Evolutionary conservation across 2,113 vertebrate species (phyloP), one percentile per base, ranked within the genome.

Genomic region (Calypte anna): DNA sequence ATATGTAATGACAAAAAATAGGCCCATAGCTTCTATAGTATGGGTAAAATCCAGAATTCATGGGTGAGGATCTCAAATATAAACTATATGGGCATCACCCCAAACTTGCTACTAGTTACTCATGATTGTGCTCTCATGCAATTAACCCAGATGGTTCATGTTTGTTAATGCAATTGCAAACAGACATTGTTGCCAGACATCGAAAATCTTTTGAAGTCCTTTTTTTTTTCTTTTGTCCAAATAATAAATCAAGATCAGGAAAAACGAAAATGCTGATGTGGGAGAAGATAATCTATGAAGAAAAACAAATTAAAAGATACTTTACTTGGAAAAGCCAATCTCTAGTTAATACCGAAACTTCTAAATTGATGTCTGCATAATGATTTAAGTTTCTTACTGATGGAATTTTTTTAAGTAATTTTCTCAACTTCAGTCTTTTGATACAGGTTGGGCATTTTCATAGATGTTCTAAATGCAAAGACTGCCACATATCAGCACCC

Each of bases 171-270:
- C 31, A 91, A 94, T 79, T 95, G 59, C 48, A 72, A 96, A 95
- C 76, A 68, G 76, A 91, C 17, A 93, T 69, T 78, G 28, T 61
- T 91, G 66, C 85, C 81, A 95, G 82, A 86, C 48, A 74, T 6
- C 64, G 22, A 88, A 96, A 94, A 86, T 80, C 25, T 92, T 96
- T 57, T 85, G 6, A 88, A 88, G 38, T 64, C 23, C 28, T 80
- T 10, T 69, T 87, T 95, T 80, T 81, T 10, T 69, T 87, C 95
- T 80, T 81, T 82, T 76, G 51, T 81, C 33, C 57, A 51, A 91
- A 97, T 48, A 91, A 89, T 75, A 92, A 91, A 83, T 59, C 62
- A 64, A 91, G n/a, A 64, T 81, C 62, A 86, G 43, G 44, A 87
- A 84, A 83, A 62, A 15, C 88, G 58, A 87, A 95, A 96, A 92